These are phyloP conservation scores for Elmis aenea DNA, from an alignment of 2,888 invertebrate genomes.

Conservation along the genomic window DNA sequence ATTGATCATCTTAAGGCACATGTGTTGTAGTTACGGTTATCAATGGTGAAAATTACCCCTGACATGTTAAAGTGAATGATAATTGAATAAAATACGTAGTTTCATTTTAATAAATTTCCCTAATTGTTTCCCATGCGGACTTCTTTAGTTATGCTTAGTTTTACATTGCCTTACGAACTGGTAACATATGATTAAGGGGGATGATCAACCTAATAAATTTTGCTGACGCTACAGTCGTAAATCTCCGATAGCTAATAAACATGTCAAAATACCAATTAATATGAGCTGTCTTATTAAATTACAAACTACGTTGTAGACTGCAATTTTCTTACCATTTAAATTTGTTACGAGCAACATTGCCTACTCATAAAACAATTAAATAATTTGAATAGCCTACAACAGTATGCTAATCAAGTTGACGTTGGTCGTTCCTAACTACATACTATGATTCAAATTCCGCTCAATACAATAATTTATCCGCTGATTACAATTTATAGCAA, in stretches of 20 bases:
- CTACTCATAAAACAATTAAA: too few relatives aligned
- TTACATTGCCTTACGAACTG: too few relatives aligned
- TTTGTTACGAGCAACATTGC: constrained; percentile 5
- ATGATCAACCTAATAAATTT: constrained; percentile 10
- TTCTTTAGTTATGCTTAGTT: too few relatives aligned
- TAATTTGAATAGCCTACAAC: too few relatives aligned
- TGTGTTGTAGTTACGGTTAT: constrained; percentile 25
- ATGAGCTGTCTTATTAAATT: constrained; percentile 18
- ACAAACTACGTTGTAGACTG: constrained; percentile 9
- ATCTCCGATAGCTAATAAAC: constrained; percentile 16
- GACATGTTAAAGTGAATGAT: constrained; percentile 7
- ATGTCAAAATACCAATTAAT: constrained; percentile 19
- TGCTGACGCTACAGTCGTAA: constrained; percentile 11
- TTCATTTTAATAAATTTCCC: constrained; percentile 8
- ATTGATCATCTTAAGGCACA: constrained; percentile 25
- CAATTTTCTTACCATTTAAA: constrained; percentile 9
- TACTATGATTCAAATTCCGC: too few relatives aligned
- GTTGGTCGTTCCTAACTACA: too few relatives aligned
- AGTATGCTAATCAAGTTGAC: too few relatives aligned
- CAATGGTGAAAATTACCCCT: constrained; percentile 24
- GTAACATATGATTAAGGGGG: constrained; percentile 11
- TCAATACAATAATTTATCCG: too few relatives aligned
- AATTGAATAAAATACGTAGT: constrained; percentile 9
- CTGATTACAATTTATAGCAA: too few relatives aligned
- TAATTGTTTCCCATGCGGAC: constrained; percentile 12